phyloP scores from a whole-genome alignment of 2,113 vertebrate species.

The Periophthalmus modestus region DNA sequence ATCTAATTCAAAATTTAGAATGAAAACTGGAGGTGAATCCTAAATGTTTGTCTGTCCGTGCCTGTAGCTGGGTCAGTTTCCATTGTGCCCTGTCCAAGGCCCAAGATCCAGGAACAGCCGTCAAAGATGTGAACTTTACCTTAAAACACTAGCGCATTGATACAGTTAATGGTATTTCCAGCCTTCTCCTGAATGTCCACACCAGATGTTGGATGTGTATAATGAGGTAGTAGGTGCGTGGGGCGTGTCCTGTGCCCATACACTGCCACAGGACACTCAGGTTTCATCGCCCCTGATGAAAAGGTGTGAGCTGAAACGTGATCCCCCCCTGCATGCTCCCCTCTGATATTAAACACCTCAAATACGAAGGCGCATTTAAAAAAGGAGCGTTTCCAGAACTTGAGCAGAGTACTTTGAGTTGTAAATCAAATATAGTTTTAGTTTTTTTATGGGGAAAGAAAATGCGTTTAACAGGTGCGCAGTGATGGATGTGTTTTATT shows the following conservation, averaged over 20 bases:
- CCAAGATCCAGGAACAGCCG: too few relatives aligned
- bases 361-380: constrained; percentile 64
- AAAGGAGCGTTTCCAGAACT: background rate
- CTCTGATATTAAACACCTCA: constrained; percentile 43
- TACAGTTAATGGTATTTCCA: too few relatives aligned
- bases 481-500: background rate
- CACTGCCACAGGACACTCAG: constrained; percentile 31
- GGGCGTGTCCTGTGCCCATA: constrained; percentile 3
- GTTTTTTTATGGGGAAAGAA: background rate
- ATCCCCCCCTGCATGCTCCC: background rate
- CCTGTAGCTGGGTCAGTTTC: too few relatives aligned
- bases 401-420: background rate
- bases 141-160: too few relatives aligned
- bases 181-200: too few relatives aligned
- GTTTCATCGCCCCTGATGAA: constrained; percentile 68
- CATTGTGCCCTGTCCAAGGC: too few relatives aligned
- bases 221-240: constrained; percentile 3
- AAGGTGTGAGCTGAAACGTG: constrained; percentile 45
- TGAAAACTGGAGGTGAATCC: too few relatives aligned
- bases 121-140: too few relatives aligned
- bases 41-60: too few relatives aligned
- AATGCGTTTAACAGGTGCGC: background rate
- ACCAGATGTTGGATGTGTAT: too few relatives aligned
- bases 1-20: too few relatives aligned
- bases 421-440: background rate